phyloP scores from a whole-genome alignment of 2,797 vertebrate genomes.

The Epinephelus coioides region DNA sequence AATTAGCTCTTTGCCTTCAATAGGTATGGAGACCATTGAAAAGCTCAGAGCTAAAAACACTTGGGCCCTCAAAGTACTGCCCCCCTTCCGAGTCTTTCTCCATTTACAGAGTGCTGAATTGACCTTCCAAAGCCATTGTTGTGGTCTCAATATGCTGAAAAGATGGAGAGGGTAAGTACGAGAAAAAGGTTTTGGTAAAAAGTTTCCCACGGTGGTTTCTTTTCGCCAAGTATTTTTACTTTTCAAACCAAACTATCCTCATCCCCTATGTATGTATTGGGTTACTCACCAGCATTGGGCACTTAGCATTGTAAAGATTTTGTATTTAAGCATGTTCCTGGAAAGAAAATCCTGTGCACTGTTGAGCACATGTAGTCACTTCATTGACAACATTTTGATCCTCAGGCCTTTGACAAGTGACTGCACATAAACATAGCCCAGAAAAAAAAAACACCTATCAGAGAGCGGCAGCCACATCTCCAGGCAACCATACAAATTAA shows the following conservation, averaged over 20 bases:
- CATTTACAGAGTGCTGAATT: slow-evolving; percentile 89
- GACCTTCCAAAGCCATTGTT: slow-evolving; percentile 93
- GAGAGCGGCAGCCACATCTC: not conserved
- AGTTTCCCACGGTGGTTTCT: slow-evolving; percentile 27
- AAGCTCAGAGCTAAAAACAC: slow-evolving; percentile 88
- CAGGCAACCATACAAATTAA: not conserved
- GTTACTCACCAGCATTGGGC: not conserved
- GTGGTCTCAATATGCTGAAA: slow-evolving; percentile 91
- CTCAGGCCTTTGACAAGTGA: not conserved
- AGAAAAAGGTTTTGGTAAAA: slow-evolving; percentile 17
- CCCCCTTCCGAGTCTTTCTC: slow-evolving; percentile 86
- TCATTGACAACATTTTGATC: not conserved
- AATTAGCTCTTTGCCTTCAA: slow-evolving; percentile 86
- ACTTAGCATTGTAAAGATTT: not conserved
- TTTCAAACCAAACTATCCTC: not conserved
- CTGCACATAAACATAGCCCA: not conserved
- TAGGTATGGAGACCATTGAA: slow-evolving; percentile 88
- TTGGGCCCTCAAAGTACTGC: slow-evolving; percentile 90
- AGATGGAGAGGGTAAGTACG: slow-evolving; percentile 88
- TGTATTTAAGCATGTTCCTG: not conserved
- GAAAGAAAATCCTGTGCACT: not conserved
- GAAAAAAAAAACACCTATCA: too few species aligned
- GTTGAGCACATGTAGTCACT: not conserved
- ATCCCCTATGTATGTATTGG: not conserved
- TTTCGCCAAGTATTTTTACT: not conserved